Evolutionary conservation across 2,113 vertebrate species (phyloP), one percentile per base, ranked within the genome.

Genomic region (Bombycilla garrulus): DNA sequence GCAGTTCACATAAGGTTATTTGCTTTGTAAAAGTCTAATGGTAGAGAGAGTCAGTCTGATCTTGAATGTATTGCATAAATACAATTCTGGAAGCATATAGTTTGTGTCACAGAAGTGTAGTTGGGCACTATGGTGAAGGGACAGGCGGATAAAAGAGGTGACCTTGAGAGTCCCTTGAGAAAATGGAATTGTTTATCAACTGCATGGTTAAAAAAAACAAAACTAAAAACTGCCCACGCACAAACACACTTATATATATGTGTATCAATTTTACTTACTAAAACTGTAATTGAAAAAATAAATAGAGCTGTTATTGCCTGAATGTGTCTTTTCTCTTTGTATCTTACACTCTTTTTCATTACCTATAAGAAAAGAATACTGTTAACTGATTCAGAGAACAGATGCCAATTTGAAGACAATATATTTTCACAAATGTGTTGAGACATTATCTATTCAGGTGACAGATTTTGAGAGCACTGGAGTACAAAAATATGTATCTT

Each of bases 171-270:
- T 73, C 19, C 4, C 4, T 20, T 56, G 40, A 81, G 42, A 61
- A 86, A 80, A 73, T 3, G 1, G 14, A 29, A 17, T 69, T 78
- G 18, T 61, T 40, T 84, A 5, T 77, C 17, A 44, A 18, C 19
- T 54, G 12, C 6, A 7, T 48, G 14, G 16, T 60, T 48, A 16
- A 85, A 74, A 54, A 10, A 69, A 17, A 25, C 2, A 69, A 17
- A 25, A 2, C 4, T 28, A 4, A n/a, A 19, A 22, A 2, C 26
- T 5, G 1, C 1, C 1, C 19, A 5, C 23, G 29, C 31, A 64
- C 4, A 53, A 10, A 53, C 14, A 57, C 6, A 36, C 2, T 21
- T 4, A 44, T 13, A 42, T 47, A 50, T 38, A 31, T 35, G 35
- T 7, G 12, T 64, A 50, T 62, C 36, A 0, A 16, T 61, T 80